Evolutionary conservation across 2,797 vertebrate genomes (phyloP).

Genomic region (Falco cherrug): DNA sequence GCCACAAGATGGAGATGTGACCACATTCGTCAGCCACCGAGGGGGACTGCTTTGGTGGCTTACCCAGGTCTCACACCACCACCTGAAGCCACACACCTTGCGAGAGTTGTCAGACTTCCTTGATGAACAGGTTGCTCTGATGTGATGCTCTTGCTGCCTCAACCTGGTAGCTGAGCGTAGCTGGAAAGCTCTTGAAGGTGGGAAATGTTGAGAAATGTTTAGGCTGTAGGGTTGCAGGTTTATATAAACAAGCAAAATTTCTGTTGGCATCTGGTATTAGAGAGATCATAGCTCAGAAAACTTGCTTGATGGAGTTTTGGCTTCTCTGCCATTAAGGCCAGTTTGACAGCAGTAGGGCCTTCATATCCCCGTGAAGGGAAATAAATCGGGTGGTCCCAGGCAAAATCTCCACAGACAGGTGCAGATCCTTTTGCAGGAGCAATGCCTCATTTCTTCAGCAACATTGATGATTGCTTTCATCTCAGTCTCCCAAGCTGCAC

Average conservation of each 20-base stretch:
- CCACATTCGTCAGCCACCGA: neutral
- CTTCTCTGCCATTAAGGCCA: neutral
- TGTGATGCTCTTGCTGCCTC: neutral
- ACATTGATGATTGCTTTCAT: neutral
- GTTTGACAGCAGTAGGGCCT: neutral
- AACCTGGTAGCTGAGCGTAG: neutral
- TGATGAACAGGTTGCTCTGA: neutral
- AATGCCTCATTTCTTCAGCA: neutral
- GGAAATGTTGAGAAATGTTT: neutral
- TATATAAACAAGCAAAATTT: neutral
- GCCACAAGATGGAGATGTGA: slow-evolving; percentile 57
- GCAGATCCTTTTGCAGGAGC: neutral
- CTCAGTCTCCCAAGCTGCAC: neutral
- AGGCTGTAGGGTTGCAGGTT: neutral
- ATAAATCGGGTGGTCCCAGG: neutral
- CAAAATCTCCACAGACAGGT: neutral
- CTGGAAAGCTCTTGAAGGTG: neutral
- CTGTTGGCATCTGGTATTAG: neutral
- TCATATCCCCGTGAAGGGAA: neutral
- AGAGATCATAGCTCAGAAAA: neutral
- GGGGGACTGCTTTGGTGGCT: neutral
- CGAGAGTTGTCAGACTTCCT: neutral
- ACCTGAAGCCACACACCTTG: neutral
- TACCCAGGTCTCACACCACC: neutral
- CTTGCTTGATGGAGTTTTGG: neutral